Base-by-base conservation (phyloP, 2,113 vertebrate genomes). In the Anseranas semipalmata region DNA sequence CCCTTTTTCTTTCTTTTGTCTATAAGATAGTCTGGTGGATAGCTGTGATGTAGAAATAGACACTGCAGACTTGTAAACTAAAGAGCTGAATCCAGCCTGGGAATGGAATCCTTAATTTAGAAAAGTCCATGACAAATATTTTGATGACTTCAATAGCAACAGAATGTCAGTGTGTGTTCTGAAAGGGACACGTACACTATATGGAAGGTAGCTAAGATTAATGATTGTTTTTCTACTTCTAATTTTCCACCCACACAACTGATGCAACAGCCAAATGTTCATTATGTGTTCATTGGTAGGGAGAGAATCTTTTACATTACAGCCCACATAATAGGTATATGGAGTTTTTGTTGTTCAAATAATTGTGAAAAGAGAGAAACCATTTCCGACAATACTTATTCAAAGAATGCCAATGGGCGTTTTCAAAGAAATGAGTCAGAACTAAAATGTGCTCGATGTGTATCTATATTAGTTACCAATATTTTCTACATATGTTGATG, bases 321-420 rank as follows among this genome's bases (percentile, higher is more conserved):
- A 21, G 12, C 16, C 27, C 20, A 30, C 9, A 35, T 27, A 46
- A 80, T 19, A 62, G 41, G 60, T 24, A 71, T 4, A 7, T 30
- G 20, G 37, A 62, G 21, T 77, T 72, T 63, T 39, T 18, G 28
- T 58, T 80, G 12, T 68, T 90, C 43, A 68, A 45, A 70, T 13
- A 41, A 63, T 50, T 1, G 1, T 27, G 32, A 83, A 37, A 81
- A 50, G 33, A 56, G 22, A 62, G 28, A 87, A 91, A 43, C 4
- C 6, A 7, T 19, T 85, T 81, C 41, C 75, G 33, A 43, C 2
- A 17, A 79, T 11, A 63, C 78, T 56, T 67, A 70, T 63, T 77
- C 32, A 53, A 79, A 79, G n/a, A 81, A 71, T 37, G 7, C 24
- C 7, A 15, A 9, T 46, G 7, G 3, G 3, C 0, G 0, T 89